These are phyloP conservation scores for human (Homo sapiens) DNA, from an alignment of 2,113 vertebrate genomes.

Conservation along the genomic window GRCh38 chr12:113164001-113164500, in stretches of 20 bases:
- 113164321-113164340: not conserved
- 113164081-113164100: not conserved
- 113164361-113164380: fast-evolving
- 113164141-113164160: fast-evolving
- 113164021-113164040: not conserved
- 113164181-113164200: conserved; percentile 86
- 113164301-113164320: too few relatives aligned
- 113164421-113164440: not conserved
- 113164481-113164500: too few relatives aligned
- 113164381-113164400: not conserved
- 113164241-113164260: conserved; percentile 87
- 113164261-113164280: conserved; percentile 96
- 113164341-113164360: not conserved
- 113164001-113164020: too few relatives aligned
- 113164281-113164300: conserved; percentile 88
- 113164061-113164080: conserved; percentile 59
- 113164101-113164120: conserved; percentile 77
- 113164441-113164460: too few relatives aligned
- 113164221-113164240: conserved; percentile 93
- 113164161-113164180: conserved; percentile 70
- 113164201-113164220: conserved; percentile 85
- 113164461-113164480: too few relatives aligned
- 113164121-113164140: not conserved
- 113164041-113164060: not conserved
- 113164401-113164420: not conserved